Conservation (phyloP, 2,888 invertebrate genomes). For the Prosopocoilus inquinatus region DNA sequence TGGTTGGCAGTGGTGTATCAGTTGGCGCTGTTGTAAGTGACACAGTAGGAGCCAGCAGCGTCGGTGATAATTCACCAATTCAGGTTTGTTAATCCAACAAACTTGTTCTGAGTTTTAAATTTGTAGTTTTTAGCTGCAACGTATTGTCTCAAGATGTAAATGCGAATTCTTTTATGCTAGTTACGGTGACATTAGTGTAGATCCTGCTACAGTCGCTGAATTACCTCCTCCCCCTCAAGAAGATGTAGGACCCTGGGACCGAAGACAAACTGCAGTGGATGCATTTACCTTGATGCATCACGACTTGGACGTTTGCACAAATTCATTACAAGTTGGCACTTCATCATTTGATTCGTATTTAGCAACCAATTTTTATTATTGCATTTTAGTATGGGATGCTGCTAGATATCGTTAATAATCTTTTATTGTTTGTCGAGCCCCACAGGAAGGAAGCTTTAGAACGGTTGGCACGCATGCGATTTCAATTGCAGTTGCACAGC, state of each 20-base stretch:
- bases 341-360: neutral
- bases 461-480: slow-evolving; percentile 86
- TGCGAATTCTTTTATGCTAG: slow-evolving; percentile 98
- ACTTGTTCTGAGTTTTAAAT: neutral
- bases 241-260: slow-evolving; percentile 73
- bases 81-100: slow-evolving; percentile 33
- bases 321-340: slow-evolving; percentile 71
- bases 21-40: slow-evolving; percentile 95
- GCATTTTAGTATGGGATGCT: slow-evolving; percentile 86
- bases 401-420: slow-evolving; percentile 95
- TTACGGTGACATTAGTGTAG: slow-evolving; percentile 80
- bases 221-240: slow-evolving; percentile 69
- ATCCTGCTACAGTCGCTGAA: slow-evolving; percentile 64
- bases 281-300: slow-evolving; percentile 98
- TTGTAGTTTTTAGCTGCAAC: slow-evolving; percentile 69
- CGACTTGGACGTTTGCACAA: slow-evolving; percentile 96
- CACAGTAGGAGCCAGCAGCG: slow-evolving; percentile 77
- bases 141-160: slow-evolving; percentile 95
- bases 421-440: slow-evolving; percentile 94
- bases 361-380: neutral
- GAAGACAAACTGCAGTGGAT: slow-evolving; percentile 86
- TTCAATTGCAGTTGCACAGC: slow-evolving; percentile 88
- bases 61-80: slow-evolving; percentile 57
- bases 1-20: slow-evolving; percentile 92
- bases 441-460: slow-evolving; percentile 89